Base-by-base conservation (phyloP, 2,113 vertebrate genomes). In the Cisticola juncidis region DNA sequence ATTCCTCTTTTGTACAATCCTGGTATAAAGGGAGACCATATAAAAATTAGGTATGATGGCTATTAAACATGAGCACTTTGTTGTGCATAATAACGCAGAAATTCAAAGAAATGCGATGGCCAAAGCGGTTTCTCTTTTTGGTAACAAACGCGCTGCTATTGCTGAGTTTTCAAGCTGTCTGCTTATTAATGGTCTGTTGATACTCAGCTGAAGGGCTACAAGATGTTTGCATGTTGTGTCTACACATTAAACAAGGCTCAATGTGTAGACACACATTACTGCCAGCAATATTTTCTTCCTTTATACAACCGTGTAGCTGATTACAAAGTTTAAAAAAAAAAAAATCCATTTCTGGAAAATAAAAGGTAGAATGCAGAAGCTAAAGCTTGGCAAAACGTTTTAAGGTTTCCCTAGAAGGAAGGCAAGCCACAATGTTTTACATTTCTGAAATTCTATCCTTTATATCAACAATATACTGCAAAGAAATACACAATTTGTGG, bases 1-100 rank as follows among this genome's bases (percentile, higher is more conserved):
- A 92, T 88, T 96, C 88, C 90, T 92, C 73, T 92, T 85, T 74
- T 60, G 31, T 81, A 74, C 86, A 69, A 70, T 73, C 72, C 61
- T 48, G 54, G 42, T 83, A 81, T 69, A 92, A 94, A 94, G 26
- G 31, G 51, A 36, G 60, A 64, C 64, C 47, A 42, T 44, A 12
- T 24, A 42, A 53, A 92, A 72, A 90, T 86, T 62, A 74, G 40
- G 68, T 38, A 48, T 8, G 36, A 69, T 10, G 26, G 56, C 56
- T 36, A 64, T 90, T 88, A 93, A 85, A 86, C 2, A 3, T 31
- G 71, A 92, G 31, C n/a, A 23, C 24, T 79, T 48, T 76, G 48
- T 65, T 87, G 29, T 23, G 51, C 31, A 12, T 33, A 91, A 57
- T 18, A 90, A 69, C 0, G 0, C 40, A 19, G 40, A 1, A 0